phyloP scores from a whole-genome alignment of 2,113 vertebrate species.

The Tor tambroides region DNA sequence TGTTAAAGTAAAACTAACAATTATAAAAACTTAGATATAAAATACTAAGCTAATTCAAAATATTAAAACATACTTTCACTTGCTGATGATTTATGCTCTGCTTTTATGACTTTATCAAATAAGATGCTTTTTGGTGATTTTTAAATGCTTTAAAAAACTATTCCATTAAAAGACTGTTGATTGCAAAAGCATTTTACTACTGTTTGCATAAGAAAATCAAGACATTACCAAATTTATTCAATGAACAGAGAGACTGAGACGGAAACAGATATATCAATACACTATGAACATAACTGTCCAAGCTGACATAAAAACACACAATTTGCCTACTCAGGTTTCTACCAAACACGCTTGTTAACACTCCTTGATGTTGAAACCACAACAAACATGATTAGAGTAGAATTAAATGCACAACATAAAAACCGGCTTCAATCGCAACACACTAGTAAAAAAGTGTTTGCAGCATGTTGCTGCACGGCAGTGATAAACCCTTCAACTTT shows the following conservation, averaged over 20 bases:
- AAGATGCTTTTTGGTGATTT: background rate
- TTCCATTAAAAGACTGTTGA: constrained; percentile 16
- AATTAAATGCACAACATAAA: background rate
- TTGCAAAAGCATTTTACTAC: constrained; percentile 11
- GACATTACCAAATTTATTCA: constrained; percentile 17
- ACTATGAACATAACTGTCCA: background rate
- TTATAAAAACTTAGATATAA: too few species aligned
- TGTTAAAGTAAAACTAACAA: too few species aligned
- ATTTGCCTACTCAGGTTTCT: background rate
- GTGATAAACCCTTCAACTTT: background rate
- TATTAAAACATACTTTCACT: too few species aligned
- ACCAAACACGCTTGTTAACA: background rate
- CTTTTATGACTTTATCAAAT: background rate
- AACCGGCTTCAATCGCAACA: background rate
- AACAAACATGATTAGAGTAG: background rate
- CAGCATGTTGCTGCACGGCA: background rate
- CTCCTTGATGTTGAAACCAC: background rate
- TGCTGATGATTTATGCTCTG: background rate
- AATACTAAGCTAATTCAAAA: too few species aligned
- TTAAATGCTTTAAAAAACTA: background rate
- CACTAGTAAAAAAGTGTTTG: background rate
- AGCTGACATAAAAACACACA: background rate
- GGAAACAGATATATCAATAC: background rate
- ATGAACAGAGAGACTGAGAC: constrained; percentile 15
- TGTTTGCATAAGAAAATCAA: constrained; percentile 21